Conservation (phyloP, 1,140 invertebrate genomes). For the Drosophila watanabei region DNA sequence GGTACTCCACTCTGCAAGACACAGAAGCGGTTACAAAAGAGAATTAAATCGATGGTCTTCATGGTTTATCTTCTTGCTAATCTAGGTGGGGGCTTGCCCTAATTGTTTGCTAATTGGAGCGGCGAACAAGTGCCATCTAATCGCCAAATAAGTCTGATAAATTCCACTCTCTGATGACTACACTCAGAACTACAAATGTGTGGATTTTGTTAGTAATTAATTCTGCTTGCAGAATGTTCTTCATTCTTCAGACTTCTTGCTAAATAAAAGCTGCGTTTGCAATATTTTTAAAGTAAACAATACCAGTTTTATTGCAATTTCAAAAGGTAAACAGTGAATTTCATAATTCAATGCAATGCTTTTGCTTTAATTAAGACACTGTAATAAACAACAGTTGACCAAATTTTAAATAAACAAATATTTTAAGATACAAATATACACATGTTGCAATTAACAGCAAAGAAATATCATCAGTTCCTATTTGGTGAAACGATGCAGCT, state of each 20-base stretch:
- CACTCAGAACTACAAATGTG: conserved; percentile 10
- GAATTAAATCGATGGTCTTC: neutral
- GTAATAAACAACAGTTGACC: neutral
- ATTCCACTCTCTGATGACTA: conserved; percentile 22
- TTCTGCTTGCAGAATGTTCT: too few relatives aligned
- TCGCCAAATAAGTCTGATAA: conserved; percentile 61
- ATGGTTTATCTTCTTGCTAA: conserved; percentile 10
- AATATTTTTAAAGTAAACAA: neutral
- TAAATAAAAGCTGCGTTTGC: neutral
- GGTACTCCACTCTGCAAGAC: conserved; percentile 75
- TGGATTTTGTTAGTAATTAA: neutral
- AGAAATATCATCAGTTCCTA: neutral
- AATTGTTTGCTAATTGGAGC: conserved; percentile 56
- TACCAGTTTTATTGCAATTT: neutral
- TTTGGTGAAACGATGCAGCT: neutral
- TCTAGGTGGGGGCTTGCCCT: conserved; percentile 29
- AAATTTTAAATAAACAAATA: conserved; percentile 1
- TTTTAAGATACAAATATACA: neutral
- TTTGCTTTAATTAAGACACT: neutral
- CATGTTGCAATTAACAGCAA: neutral
- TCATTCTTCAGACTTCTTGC: neutral
- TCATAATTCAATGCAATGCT: neutral
- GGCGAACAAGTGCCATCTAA: conserved; percentile 40
- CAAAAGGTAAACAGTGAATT: neutral
- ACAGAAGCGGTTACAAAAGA: neutral